phyloP scores from a whole-genome alignment of 2,797 vertebrate species.

The Hoplostethus atlanticus region DNA sequence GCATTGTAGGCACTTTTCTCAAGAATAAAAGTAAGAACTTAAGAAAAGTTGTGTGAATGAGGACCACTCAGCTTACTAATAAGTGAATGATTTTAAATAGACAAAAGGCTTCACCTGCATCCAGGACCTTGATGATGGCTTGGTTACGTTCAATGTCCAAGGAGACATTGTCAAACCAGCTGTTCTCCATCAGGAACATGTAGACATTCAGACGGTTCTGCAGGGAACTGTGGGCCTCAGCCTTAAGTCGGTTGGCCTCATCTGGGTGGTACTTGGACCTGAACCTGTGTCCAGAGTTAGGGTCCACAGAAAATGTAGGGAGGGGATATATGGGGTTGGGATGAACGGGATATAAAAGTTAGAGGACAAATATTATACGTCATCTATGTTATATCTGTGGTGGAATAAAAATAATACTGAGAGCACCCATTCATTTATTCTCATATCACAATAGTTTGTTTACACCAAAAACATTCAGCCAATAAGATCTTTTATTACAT shows the following conservation, averaged over 20 bases:
- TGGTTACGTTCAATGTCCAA: conserved; percentile 91
- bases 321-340: conserved; percentile 60
- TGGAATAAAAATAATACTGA: neutral
- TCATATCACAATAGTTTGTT: conserved; percentile 1
- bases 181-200: conserved; percentile 89
- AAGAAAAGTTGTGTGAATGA: too few species aligned
- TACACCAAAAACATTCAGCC: conserved; percentile 23
- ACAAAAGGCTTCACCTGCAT: conserved; percentile 85
- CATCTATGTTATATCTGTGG: conserved; percentile 23
- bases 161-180: conserved; percentile 89
- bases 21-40: too few species aligned
- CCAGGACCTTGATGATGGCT: conserved; percentile 91
- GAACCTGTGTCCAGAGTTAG: conserved; percentile 85
- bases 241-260: conserved; percentile 88
- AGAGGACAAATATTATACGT: conserved; percentile 51
- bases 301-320: conserved; percentile 54
- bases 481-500: neutral
- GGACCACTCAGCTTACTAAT: too few species aligned
- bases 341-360: conserved; percentile 67
- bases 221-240: conserved; percentile 88
- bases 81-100: too few species aligned
- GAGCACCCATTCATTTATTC: conserved; percentile 7
- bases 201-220: conserved; percentile 90
- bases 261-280: conserved; percentile 95
- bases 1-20: too few species aligned